Conservation (phyloP, 2,113 vertebrate genomes). For the Poeciliopsis prolifica region DNA sequence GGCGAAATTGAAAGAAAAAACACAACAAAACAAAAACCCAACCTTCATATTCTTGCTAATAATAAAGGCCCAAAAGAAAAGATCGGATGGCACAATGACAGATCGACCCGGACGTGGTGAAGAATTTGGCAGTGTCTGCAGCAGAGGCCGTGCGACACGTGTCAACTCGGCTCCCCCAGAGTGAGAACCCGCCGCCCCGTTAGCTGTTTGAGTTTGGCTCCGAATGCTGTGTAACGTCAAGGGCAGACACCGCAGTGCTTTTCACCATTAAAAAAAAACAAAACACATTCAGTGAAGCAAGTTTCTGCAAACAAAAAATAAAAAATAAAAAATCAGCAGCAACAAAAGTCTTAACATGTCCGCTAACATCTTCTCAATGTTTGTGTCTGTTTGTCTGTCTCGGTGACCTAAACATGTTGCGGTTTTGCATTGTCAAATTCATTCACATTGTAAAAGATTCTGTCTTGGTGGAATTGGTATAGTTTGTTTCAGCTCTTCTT, state of each 20-base stretch:
- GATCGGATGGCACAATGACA: constrained; percentile 15
- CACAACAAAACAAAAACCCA: background rate
- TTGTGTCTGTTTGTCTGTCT: constrained; percentile 60
- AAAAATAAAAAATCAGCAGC: background rate
- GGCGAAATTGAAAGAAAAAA: background rate
- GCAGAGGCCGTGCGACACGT: constrained; percentile 51
- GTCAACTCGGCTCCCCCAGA: constrained; percentile 21
- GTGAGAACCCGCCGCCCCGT: constrained; percentile 29
- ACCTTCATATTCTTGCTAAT: background rate
- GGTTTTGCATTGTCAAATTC: constrained; percentile 50
- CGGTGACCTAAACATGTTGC: constrained; percentile 54
- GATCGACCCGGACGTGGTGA: constrained; percentile 35
- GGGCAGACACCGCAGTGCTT: constrained; percentile 77
- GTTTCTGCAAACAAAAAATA: constrained; percentile 62
- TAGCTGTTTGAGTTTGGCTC: constrained; percentile 33
- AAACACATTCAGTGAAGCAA: constrained; percentile 25
- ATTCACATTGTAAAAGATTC: constrained; percentile 50
- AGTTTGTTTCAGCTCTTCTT: constrained; percentile 25
- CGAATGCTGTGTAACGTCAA: constrained; percentile 61
- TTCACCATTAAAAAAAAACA: constrained; percentile 54
- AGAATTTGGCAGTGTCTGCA: constrained; percentile 56
- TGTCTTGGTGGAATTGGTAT: constrained; percentile 50
- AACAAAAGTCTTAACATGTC: constrained; percentile 53
- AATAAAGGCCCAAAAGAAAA: background rate
- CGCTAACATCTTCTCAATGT: constrained; percentile 48